Evolutionary conservation across 1,140 invertebrate species (phyloP).

Genomic region (Drosophila asahinai): DNA sequence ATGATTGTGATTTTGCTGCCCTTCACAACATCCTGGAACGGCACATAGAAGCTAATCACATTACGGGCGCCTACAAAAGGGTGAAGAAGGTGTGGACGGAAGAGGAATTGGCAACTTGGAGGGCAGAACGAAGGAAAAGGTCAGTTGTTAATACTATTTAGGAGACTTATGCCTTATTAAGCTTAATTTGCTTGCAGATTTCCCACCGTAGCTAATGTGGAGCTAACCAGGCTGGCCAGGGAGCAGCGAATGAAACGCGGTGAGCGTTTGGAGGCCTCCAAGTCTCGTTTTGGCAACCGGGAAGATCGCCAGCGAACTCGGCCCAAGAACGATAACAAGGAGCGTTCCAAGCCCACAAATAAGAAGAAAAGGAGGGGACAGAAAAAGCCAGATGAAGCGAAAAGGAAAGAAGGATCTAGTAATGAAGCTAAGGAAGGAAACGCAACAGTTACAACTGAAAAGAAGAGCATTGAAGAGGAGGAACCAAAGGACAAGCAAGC

Average conservation of each 20-base stretch:
- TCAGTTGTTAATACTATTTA: not conserved
- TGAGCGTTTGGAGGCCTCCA: slow-evolving; percentile 87
- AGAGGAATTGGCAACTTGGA: slow-evolving; percentile 94
- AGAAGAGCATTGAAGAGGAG: not conserved
- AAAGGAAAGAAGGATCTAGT: not conserved
- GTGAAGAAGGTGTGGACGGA: slow-evolving; percentile 90
- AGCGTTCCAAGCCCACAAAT: slow-evolving; percentile 12
- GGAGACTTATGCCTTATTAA: not conserved
- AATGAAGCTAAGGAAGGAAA: not conserved
- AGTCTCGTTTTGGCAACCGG: slow-evolving; percentile 84
- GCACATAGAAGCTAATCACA: slow-evolving; percentile 93
- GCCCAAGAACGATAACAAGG: not conserved
- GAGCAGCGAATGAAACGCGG: slow-evolving; percentile 89
- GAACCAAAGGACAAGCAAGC: not conserved
- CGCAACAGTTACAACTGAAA: too few relatives aligned
- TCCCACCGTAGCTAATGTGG: slow-evolving; percentile 90
- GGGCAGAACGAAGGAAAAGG: slow-evolving; percentile 90
- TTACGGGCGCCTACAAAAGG: slow-evolving; percentile 90
- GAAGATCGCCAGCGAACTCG: slow-evolving; percentile 65
- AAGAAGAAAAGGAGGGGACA: not conserved
- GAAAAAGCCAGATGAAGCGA: not conserved
- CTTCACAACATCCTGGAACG: slow-evolving; percentile 91
- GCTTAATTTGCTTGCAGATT: slow-evolving; percentile 76
- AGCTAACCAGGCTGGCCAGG: slow-evolving; percentile 87
- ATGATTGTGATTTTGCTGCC: slow-evolving; percentile 93